Evolutionary conservation across 2,888 invertebrate species (phyloP).

Genomic region (Leptinotarsa rubiginosa): DNA sequence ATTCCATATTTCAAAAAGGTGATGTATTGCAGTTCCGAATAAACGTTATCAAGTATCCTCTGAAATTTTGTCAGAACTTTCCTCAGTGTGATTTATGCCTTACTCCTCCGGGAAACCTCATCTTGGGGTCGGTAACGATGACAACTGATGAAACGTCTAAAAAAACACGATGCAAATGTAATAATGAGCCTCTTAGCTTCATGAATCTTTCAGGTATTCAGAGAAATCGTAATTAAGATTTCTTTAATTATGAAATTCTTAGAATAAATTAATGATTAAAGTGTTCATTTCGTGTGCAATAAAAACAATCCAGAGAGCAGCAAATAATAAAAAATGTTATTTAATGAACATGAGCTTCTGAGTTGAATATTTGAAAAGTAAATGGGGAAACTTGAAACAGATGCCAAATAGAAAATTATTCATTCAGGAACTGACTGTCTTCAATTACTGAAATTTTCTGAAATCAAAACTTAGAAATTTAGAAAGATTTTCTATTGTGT

Average conservation of each 20-base stretch:
- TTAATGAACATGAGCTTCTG: constrained; percentile 11
- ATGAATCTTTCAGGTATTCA: constrained; percentile 18
- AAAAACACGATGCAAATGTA: constrained; percentile 26
- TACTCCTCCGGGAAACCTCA: constrained; percentile 14
- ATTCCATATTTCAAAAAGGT: background rate
- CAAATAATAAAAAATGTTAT: constrained; percentile 16
- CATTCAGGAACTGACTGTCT: constrained; percentile 9
- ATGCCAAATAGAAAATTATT: constrained; percentile 15
- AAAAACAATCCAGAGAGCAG: constrained; percentile 17
- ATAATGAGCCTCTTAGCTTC: constrained; percentile 27
- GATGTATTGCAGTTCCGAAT: constrained; percentile 11
- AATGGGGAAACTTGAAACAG: constrained; percentile 20
- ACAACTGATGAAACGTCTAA: constrained; percentile 24
- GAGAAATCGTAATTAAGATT: constrained; percentile 29
- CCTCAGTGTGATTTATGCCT: constrained; percentile 19
- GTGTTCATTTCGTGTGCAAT: constrained; percentile 26
- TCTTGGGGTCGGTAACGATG: constrained; percentile 28
- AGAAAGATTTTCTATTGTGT: background rate
- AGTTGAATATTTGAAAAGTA: constrained; percentile 23
- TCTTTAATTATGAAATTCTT: constrained; percentile 30
- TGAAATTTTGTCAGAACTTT: constrained; percentile 19
- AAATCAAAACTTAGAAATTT: background rate
- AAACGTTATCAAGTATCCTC: background rate
- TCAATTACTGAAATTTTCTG: background rate
- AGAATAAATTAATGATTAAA: constrained; percentile 22